Conservation (phyloP, 2,888 invertebrate genomes). For the Neelides folsomi region DNA sequence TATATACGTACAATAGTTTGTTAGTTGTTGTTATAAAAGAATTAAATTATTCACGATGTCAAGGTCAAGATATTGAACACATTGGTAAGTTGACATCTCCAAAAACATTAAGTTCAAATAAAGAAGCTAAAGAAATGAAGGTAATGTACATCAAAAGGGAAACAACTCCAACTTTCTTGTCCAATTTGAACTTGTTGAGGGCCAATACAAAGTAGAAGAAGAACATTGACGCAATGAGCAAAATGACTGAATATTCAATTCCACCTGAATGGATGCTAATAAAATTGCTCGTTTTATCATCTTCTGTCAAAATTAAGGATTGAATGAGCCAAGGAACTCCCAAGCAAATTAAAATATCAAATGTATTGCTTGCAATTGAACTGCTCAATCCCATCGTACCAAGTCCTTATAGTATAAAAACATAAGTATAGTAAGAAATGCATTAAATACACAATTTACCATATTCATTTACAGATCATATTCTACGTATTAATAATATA, state of each 20-base stretch:
- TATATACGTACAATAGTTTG: too few species aligned
- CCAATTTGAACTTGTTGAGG: conserved; percentile 72
- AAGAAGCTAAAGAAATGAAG: conserved; percentile 71
- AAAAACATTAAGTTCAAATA: conserved; percentile 86
- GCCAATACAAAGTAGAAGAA: conserved; percentile 72
- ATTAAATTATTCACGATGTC: too few species aligned
- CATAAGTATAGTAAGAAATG: background rate
- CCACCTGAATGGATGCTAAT: conserved; percentile 81
- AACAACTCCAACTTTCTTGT: conserved; percentile 64
- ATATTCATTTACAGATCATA: background rate
- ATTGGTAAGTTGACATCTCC: conserved; percentile 78
- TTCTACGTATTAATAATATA: too few species aligned
- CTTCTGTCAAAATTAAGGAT: conserved; percentile 67
- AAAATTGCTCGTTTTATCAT: conserved; percentile 57
- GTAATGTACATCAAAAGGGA: conserved; percentile 77
- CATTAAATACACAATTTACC: background rate
- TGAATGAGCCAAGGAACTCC: conserved; percentile 82
- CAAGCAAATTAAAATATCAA: conserved; percentile 73
- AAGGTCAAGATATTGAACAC: conserved; percentile 43
- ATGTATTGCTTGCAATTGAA: conserved; percentile 78
- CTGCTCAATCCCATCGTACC: conserved; percentile 85
- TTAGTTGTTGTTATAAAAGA: too few species aligned
- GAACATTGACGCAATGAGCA: conserved; percentile 69
- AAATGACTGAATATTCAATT: conserved; percentile 77
- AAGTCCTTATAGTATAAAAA: conserved; percentile 47